Base-by-base conservation (phyloP, 2,888 invertebrate genomes). In the Tiphia femorata region DNA sequence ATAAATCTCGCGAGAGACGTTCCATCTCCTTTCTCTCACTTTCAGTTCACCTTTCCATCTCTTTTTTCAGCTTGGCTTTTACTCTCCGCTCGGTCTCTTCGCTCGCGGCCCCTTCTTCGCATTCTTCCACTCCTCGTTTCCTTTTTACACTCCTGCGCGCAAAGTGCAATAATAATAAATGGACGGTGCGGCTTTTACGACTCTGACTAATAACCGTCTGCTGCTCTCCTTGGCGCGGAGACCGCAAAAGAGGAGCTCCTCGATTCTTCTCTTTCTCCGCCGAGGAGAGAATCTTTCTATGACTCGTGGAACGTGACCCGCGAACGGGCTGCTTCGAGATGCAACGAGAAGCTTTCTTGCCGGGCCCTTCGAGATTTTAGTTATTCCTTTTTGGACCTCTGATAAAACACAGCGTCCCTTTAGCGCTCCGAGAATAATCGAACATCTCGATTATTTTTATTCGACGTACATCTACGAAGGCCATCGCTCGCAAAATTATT, bases 131-230 rank as follows among this genome's bases (percentile, higher is more conserved):
- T 33, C 6, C 8, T 8, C 20, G 38, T 29, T 14, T 16, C 25
- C 8, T 33, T 17, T 17, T 19, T 20, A 23, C 19, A 17, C 54
- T 23, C 44, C 14, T 17, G 10, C 38, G 40, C 38, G 29, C 54
- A 41, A n/a, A 12, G 49, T 54, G 62, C 62, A 60, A 67, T 72
- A 64, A 69, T 70, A 75, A 75, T 67, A 69, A 73, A 72, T 68
- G 72, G 58, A 62, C 61, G 58, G 64, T n/a, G 60, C 62, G 54
- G 49, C 56, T 53, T 66, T 69, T 56, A 62, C 58, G 49, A 56
- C 55, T 44, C 53, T 19, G 60, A 63, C 67, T 67, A 60, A 70
- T 70, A 67, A 65, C 48, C 59, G 64, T 57, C 42, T 27, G 51
- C 27, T 40, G 19, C 19, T 10, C n/a, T n/a, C n/a, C n/a, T n/a